Conservation (phyloP, 2,888 invertebrate species). For the Drosophila setosimentum region DNA sequence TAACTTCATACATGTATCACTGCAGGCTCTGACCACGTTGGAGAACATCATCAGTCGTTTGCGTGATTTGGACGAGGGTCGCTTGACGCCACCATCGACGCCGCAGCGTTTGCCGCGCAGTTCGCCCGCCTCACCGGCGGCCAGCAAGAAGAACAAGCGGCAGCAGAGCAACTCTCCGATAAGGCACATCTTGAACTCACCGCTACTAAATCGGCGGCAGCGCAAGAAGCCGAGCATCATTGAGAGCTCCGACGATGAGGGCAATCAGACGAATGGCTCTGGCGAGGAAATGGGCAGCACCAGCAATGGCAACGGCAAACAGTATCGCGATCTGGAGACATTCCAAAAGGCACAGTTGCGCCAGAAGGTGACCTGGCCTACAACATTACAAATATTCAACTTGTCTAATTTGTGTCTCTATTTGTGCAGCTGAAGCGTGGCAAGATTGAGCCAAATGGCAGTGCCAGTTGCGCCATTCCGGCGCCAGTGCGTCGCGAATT, state of each 20-base stretch:
- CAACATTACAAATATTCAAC: background rate
- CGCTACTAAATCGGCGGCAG: constrained; percentile 91
- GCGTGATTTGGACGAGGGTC: constrained; percentile 86
- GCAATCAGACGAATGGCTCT: constrained; percentile 86
- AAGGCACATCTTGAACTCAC: constrained; percentile 93
- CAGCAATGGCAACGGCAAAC: constrained; percentile 86
- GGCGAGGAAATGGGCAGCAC: constrained; percentile 86
- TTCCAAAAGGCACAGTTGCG: constrained; percentile 96
- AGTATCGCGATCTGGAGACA: constrained; percentile 94
- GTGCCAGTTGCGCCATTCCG: constrained; percentile 80
- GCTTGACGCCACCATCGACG: constrained; percentile 85
- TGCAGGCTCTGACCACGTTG: constrained; percentile 86
- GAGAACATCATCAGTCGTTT: constrained; percentile 87
- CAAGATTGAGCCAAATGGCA: constrained; percentile 87
- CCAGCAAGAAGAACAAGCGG: constrained; percentile 90
- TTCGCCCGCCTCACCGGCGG: constrained; percentile 91
- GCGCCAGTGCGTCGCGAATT: constrained; percentile 90
- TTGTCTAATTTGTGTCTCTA: background rate
- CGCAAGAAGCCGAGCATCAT: constrained; percentile 90
- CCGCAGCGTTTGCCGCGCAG: constrained; percentile 90
- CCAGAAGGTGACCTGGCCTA: constrained; percentile 89
- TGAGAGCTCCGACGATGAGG: constrained; percentile 94
- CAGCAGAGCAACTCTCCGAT: constrained; percentile 93
- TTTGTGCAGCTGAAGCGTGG: constrained; percentile 89
- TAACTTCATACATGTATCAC: background rate